Conservation (phyloP, 2,888 invertebrate genomes). For the Strigamia maritima region DNA sequence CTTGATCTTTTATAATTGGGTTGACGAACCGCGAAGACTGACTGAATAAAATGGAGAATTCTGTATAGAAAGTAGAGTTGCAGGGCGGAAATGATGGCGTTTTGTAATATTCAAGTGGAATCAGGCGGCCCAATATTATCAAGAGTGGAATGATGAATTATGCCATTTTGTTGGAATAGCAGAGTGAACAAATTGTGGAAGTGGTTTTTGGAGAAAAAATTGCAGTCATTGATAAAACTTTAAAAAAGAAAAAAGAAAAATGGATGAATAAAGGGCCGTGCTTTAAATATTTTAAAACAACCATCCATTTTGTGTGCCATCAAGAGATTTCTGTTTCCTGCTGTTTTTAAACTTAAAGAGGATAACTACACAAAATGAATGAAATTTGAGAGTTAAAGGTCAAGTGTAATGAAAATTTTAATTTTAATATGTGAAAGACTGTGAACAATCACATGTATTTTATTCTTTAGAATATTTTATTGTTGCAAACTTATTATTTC, state of each 20-base stretch:
- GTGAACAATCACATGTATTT: too few species aligned
- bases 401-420: too few species aligned
- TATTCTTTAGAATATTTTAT: too few species aligned
- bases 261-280: too few species aligned
- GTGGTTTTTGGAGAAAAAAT: neutral
- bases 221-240: neutral
- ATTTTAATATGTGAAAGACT: too few species aligned
- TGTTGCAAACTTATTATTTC: too few species aligned
- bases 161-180: neutral
- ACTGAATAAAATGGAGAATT: neutral
- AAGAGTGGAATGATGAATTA: neutral
- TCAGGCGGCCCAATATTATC: conserved; percentile 2
- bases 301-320: too few species aligned
- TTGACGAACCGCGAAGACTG: conserved; percentile 22
- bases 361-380: too few species aligned
- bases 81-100: conserved; percentile 17
- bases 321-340: too few species aligned
- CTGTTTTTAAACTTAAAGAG: too few species aligned
- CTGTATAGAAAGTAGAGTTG: neutral
- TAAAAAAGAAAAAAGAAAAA: neutral
- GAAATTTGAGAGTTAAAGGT: too few species aligned
- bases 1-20: conserved; percentile 25
- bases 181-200: neutral
- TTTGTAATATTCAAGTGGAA: conserved; percentile 19
- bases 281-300: too few species aligned